Evolutionary conservation across 2,113 vertebrate species (phyloP).

Genomic region (Plotosus lineatus): DNA sequence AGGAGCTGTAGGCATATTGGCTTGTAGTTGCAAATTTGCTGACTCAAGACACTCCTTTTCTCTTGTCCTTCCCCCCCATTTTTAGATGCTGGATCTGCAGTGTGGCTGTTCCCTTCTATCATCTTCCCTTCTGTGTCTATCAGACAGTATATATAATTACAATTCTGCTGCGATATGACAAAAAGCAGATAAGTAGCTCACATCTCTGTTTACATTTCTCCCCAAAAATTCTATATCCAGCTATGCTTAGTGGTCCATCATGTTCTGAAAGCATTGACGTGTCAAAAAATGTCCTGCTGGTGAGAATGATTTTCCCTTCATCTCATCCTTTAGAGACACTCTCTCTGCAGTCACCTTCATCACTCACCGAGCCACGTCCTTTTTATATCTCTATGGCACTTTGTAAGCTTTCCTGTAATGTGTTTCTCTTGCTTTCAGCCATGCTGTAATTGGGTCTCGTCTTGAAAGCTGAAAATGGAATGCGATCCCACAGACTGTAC

Average conservation of each 20-base stretch:
- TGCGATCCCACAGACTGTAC: constrained; percentile 30
- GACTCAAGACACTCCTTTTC: constrained; percentile 12
- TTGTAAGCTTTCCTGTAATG: constrained; percentile 20
- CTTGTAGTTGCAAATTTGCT: neutral
- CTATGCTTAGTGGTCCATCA: neutral
- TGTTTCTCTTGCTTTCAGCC: neutral
- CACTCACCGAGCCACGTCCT: constrained; percentile 18
- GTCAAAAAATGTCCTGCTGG: neutral
- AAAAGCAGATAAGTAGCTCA: neutral
- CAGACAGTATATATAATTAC: neutral
- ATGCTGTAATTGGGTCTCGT: constrained; percentile 36
- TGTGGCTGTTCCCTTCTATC: neutral
- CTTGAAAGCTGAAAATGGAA: constrained; percentile 39
- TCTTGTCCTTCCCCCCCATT: neutral
- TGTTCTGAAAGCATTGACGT: neutral
- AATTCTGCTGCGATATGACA: neutral
- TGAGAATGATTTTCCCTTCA: neutral
- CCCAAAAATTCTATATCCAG: neutral
- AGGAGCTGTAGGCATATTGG: neutral
- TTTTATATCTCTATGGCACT: neutral
- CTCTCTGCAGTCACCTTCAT: constrained; percentile 46
- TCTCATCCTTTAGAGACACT: neutral
- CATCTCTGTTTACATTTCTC: neutral
- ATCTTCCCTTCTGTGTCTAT: neutral
- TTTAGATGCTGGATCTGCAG: constrained; percentile 12